Percentiles rank a stretch among this genome's conserved stretches.
Evolutionary conservation across 2,113 vertebrate genomes (phyloP).

Genomic region (Oostethus manadensis): DNA sequence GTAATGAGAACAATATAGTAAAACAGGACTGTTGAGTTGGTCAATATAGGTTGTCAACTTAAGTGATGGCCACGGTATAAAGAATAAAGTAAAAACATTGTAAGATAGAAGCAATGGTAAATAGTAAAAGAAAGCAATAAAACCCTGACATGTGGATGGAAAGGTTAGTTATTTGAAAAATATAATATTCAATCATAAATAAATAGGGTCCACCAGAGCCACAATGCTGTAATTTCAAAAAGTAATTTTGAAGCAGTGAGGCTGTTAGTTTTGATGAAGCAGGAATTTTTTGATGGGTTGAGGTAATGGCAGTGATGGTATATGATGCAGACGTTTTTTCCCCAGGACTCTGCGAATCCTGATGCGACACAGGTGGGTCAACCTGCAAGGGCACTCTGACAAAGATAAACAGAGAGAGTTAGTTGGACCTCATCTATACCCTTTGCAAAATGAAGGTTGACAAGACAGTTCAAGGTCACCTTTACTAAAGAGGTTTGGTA

Average conservation of each 20-base stretch:
- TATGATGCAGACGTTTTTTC: conserved; percentile 77
- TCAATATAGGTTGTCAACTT: no score
- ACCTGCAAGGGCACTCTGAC: conserved; percentile 73
- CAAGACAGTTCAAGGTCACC: no score
- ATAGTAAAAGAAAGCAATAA: background rate
- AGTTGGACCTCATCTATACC: background rate
- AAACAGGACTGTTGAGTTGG: no score
- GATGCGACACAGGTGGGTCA: conserved; percentile 84
- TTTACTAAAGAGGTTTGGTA: no score
- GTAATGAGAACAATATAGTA: no score
- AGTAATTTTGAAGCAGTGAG: conserved; percentile 1
- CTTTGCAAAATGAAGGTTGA: no score
- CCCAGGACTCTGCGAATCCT: conserved; percentile 78
- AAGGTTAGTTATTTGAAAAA: background rate
- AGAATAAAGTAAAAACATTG: background rate
- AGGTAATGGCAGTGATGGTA: conserved; percentile 80
- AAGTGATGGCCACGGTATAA: background rate
- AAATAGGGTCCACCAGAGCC: background rate
- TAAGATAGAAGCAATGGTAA: background rate
- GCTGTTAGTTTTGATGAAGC: conserved; percentile 69
- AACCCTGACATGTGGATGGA: no score
- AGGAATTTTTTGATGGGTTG: conserved; percentile 81
- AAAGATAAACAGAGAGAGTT: conserved; percentile 1
- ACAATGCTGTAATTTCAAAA: background rate
- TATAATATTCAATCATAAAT: background rate